Evolutionary conservation across 2,113 vertebrate genomes (phyloP), one percentile per base, ranked within the genome.

Genomic region (Tautogolabrus adspersus): DNA sequence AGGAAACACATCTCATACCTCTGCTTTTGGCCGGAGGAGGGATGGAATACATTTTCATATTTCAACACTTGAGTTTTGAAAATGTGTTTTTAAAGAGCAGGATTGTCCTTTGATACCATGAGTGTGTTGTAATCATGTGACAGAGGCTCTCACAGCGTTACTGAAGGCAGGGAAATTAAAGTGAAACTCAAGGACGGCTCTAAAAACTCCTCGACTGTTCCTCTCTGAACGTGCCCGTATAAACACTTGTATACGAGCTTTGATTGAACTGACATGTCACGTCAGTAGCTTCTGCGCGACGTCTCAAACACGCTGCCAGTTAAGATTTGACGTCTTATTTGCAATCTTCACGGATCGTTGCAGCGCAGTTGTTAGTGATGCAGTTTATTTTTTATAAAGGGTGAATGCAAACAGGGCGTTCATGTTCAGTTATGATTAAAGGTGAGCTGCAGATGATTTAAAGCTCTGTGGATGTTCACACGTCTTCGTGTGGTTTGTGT

Each of bases 1-100:
- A 81, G 57, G 37, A 76, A 81, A 65, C 56, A 15, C 30, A 61
- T 44, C 75, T 79, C 38, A 51, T 38, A 44, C 40, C 54, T 76
- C 18, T 68, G 47, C 70, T 71, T 47, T 51, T 62, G 26, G 30
- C 74, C 75, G 0, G 21, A 47, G 64, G 81, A 70, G n/a, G 62
- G 51, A 67, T 42, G 34, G 11, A 62, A 46, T 46, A 83, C 8
- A 65, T 78, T 82, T 86, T 73, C 38, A 73, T 66, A 66, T 82
- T 75, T 3, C 52, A 57, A 21, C 5, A 47, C 72, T 72, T 67
- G 49, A 69, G 55, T 66, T 75, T 71, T 73, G 37, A 34, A 61
- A 54, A 66, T 40, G 61, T 63, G 26, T 73, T 58, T 84, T n/a
- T 40, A 9, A 9, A 67, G 30, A 66, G 18, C 52, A 10, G 8